Conservation (phyloP, 1,140 invertebrate genomes). For the Protaetia brevitarsis region DNA sequence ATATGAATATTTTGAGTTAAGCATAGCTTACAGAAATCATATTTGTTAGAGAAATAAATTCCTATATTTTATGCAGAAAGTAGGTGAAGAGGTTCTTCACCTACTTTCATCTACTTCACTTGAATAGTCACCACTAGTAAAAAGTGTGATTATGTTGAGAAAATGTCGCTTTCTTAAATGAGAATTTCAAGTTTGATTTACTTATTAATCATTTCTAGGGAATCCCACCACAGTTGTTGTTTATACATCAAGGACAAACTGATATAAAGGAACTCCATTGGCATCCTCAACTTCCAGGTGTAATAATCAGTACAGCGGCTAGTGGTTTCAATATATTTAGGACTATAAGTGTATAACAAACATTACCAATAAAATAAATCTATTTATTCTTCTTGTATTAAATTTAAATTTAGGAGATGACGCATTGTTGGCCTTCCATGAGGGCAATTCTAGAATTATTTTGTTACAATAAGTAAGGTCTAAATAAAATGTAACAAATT, state of each 20-base stretch:
- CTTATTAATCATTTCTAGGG: conserved; percentile 53
- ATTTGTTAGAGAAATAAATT: too few relatives aligned
- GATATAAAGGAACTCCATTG: conserved; percentile 99
- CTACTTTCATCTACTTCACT: too few relatives aligned
- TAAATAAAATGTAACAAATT: too few relatives aligned
- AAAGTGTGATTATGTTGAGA: too few relatives aligned
- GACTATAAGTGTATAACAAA: conserved; percentile 92
- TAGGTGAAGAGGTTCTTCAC: too few relatives aligned
- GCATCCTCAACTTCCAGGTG: conserved; percentile 93
- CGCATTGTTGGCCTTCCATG: conserved; percentile 93
- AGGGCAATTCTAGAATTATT: conserved; percentile 78
- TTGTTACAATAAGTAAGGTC: not conserved
- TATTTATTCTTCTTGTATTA: conserved; percentile 40
- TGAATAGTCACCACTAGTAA: too few relatives aligned
- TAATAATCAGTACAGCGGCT: conserved; percentile 90
- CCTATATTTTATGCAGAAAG: too few relatives aligned
- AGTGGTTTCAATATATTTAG: conserved; percentile 96
- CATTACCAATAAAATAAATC: conserved; percentile 28
- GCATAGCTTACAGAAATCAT: too few relatives aligned
- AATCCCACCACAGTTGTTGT: conserved; percentile 91
- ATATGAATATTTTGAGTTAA: too few relatives aligned
- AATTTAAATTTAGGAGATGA: conserved; percentile 79
- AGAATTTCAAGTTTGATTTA: conserved; percentile 21
- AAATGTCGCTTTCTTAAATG: not conserved
- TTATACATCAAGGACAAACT: conserved; percentile 97